phyloP scores from a whole-genome alignment of 2,113 vertebrate genomes.

The Oxyura jamaicensis region DNA sequence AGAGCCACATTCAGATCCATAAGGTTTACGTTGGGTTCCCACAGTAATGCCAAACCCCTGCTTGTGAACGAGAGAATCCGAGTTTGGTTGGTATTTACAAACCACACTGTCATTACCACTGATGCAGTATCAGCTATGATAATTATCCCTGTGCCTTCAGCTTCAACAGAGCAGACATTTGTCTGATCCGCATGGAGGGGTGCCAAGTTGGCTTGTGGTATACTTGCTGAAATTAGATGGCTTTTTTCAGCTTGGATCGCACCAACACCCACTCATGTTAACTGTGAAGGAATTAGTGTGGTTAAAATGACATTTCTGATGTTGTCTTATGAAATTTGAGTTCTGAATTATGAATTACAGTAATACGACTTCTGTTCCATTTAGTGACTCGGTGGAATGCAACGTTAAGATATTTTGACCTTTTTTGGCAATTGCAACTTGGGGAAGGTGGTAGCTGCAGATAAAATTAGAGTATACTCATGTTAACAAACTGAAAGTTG shows the following conservation, averaged over 20 bases:
- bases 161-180: constrained; percentile 82
- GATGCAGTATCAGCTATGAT: constrained; percentile 78
- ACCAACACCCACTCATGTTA: constrained; percentile 80
- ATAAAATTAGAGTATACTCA: constrained; percentile 72
- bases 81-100: constrained; percentile 86
- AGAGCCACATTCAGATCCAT: constrained; percentile 73
- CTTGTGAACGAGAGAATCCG: constrained; percentile 81
- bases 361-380: constrained; percentile 59
- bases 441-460: constrained; percentile 59
- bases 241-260: constrained; percentile 80
- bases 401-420: constrained; percentile 64
- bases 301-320: constrained; percentile 74
- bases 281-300: constrained; percentile 73
- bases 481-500: constrained; percentile 70
- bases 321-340: constrained; percentile 79
- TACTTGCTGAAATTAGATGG: constrained; percentile 81
- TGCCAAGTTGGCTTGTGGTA: constrained; percentile 82
- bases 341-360: constrained; percentile 77
- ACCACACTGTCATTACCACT: constrained; percentile 82
- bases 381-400: constrained; percentile 71
- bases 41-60: constrained; percentile 81
- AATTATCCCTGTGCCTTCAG: constrained; percentile 82
- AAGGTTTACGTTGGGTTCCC: constrained; percentile 77
- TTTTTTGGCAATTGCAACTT: constrained; percentile 57
- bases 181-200: constrained; percentile 79